phyloP scores from a whole-genome alignment of 2,113 vertebrate species.

The Notechis scutatus region DNA sequence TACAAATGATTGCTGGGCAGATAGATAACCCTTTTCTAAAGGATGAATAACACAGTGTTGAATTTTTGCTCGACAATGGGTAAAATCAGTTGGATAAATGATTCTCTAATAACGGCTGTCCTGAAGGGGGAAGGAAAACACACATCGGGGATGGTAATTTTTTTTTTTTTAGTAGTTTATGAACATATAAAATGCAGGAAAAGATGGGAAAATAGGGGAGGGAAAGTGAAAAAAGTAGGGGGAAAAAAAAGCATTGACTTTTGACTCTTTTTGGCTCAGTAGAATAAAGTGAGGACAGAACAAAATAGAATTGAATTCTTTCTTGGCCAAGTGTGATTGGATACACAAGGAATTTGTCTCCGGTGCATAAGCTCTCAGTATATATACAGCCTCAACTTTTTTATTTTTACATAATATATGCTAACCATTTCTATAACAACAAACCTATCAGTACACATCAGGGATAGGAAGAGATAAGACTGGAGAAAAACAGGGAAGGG shows the following conservation, averaged over 20 bases:
- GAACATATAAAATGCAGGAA: neutral
- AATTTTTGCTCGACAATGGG: constrained; percentile 17
- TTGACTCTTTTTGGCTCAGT: no score
- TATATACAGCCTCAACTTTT: neutral
- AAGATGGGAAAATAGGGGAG: neutral
- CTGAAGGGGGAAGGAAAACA: neutral
- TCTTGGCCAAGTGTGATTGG: no score
- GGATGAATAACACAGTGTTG: constrained; percentile 7
- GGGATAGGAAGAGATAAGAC: neutral
- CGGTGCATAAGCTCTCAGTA: neutral
- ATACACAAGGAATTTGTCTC: no score
- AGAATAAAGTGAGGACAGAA: neutral
- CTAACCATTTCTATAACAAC: neutral
- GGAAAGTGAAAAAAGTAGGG: no score
- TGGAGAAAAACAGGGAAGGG: neutral
- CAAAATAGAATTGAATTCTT: neutral
- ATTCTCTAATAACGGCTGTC: neutral
- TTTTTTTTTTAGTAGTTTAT: neutral
- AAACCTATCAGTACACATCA: neutral
- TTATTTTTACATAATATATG: neutral
- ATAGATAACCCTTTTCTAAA: constrained; percentile 11
- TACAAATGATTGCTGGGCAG: neutral
- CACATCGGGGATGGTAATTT: neutral
- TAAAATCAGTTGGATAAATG: constrained; percentile 10
- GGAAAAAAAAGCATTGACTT: no score